Conservation (phyloP, 2,888 invertebrate genomes). For the Stratiomys singularior region DNA sequence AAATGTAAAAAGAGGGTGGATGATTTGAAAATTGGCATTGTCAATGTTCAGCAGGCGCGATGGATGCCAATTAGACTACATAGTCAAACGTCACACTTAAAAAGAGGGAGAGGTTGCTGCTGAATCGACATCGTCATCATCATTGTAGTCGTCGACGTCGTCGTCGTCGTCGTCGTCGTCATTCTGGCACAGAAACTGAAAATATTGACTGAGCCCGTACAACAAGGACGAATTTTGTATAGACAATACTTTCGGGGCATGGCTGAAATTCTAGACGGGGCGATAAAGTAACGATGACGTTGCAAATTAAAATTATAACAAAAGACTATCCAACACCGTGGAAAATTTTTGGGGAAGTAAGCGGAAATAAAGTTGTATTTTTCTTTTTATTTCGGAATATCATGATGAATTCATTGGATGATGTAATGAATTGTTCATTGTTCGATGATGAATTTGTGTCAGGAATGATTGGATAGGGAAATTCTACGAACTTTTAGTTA, state of each 20-base stretch:
- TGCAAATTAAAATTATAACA: constrained; percentile 26
- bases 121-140: neutral
- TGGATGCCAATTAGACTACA: constrained; percentile 44
- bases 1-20: constrained; percentile 4
- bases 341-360: constrained; percentile 42
- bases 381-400: constrained; percentile 25
- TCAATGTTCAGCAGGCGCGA: constrained; percentile 22
- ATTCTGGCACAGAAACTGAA: neutral
- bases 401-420: constrained; percentile 7
- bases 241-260: too few species aligned
- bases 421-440: constrained; percentile 2
- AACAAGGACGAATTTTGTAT: constrained; percentile 11
- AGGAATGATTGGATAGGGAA: too few species aligned
- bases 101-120: neutral
- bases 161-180: neutral
- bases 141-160: neutral
- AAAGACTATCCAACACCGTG: constrained; percentile 35
- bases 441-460: neutral
- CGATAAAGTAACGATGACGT: constrained; percentile 1
- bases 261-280: neutral
- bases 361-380: constrained; percentile 41
- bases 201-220: neutral
- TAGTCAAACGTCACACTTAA: neutral
- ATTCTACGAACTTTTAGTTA: neutral
- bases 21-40: constrained; percentile 34